phyloP scores from a whole-genome alignment of 2,113 vertebrate genomes.

The Vulpes vulpes region DNA sequence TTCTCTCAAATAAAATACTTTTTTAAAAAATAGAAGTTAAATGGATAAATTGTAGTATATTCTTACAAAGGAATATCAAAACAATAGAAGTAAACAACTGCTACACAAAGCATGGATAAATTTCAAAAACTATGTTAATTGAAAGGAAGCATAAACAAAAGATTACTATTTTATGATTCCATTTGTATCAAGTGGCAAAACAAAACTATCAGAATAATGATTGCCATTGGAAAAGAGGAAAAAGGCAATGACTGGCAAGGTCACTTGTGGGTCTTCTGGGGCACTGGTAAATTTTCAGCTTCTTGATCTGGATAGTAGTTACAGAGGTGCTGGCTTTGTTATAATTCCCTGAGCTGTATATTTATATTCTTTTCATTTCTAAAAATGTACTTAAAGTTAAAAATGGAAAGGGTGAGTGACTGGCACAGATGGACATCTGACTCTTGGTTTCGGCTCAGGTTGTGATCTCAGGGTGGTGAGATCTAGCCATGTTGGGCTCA shows the following conservation, averaged over 20 bases:
- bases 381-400: not conserved
- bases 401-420: not conserved
- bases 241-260: not conserved
- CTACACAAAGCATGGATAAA: not conserved
- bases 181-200: not conserved
- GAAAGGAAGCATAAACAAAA: not conserved
- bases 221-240: not conserved
- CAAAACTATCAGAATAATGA: not conserved
- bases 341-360: not conserved
- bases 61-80: not conserved
- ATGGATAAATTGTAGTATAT: no score
- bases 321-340: not conserved
- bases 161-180: not conserved
- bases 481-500: not conserved
- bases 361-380: not conserved
- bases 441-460: not conserved
- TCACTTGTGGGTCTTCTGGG: not conserved
- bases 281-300: not conserved
- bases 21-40: no score
- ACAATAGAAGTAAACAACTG: not conserved
- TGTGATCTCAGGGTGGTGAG: not conserved
- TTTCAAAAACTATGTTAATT: not conserved
- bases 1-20: no score
- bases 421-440: not conserved
- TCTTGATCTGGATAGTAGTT: not conserved